Percentiles rank a stretch among this genome's conserved stretches.
These are phyloP conservation scores for Halichoerus grypus DNA, from an alignment of 2,113 vertebrate genomes.

Conservation along the genomic window DNA sequence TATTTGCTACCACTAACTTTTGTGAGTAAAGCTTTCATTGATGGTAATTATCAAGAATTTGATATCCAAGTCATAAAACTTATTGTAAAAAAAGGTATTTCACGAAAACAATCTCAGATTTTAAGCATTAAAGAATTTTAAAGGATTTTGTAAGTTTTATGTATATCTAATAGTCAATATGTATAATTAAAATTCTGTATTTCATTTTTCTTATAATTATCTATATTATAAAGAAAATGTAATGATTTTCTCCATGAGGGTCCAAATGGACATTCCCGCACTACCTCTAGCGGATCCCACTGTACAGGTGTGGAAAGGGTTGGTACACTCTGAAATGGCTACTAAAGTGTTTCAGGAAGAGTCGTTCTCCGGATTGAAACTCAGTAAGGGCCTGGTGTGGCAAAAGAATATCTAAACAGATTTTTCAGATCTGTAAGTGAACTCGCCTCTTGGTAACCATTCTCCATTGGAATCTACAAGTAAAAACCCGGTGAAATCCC, in stretches of 20 bases:
- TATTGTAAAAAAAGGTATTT: background rate
- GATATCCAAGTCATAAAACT: background rate
- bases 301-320: background rate
- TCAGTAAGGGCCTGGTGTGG: background rate
- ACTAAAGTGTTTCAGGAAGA: background rate
- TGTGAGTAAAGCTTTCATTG: background rate
- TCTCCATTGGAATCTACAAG: background rate
- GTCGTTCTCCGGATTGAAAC: background rate
- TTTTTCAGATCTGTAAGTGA: slow-evolving; percentile 38
- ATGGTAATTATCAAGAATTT: background rate
- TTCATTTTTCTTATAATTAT: slow-evolving; percentile 43
- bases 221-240: background rate
- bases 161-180: background rate
- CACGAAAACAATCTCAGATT: background rate
- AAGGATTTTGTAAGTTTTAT: background rate
- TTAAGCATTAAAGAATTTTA: background rate
- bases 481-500: background rate
- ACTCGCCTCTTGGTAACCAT: background rate
- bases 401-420: background rate
- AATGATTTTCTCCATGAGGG: background rate
- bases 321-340: background rate
- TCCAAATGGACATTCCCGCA: background rate
- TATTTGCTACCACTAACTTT: background rate
- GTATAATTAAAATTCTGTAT: background rate
- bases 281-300: background rate